Conservation (phyloP, 2,797 vertebrate species). For the Phalloptychus januarius region DNA sequence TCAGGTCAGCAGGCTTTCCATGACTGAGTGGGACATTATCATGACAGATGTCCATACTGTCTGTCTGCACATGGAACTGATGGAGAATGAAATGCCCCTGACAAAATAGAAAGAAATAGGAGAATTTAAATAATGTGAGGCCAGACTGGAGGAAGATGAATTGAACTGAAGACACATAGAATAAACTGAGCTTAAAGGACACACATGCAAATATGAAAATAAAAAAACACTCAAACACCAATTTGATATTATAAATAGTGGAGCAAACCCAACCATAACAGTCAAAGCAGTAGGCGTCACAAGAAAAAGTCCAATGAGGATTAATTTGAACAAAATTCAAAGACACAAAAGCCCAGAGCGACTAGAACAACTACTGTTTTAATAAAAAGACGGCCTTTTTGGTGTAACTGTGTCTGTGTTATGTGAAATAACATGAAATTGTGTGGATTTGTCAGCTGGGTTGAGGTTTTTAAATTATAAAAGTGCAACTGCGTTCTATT, state of each 20-base stretch:
- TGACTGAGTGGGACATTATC: background rate
- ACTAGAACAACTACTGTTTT: background rate
- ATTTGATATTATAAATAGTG: background rate
- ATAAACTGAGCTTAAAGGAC: background rate
- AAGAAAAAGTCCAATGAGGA: background rate
- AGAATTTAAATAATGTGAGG: background rate
- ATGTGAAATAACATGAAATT: background rate
- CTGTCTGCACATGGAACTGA: background rate
- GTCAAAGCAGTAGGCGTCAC: background rate
- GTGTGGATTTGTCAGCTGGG: background rate
- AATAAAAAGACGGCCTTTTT: background rate
- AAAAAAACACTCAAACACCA: background rate
- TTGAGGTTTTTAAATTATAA: background rate
- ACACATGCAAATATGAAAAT: background rate
- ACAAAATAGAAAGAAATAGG: background rate
- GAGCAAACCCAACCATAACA: background rate
- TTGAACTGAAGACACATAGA: background rate
- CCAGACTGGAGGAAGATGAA: background rate
- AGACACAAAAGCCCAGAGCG: background rate
- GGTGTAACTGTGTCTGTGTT: background rate
- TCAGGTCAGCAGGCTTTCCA: background rate
- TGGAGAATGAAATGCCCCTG: background rate
- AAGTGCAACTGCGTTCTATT: background rate
- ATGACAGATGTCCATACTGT: background rate
- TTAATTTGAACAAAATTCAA: background rate